These are phyloP conservation scores for Poecilia gillii DNA, from an alignment of 2,797 vertebrate genomes.

Conservation along the genomic window DNA sequence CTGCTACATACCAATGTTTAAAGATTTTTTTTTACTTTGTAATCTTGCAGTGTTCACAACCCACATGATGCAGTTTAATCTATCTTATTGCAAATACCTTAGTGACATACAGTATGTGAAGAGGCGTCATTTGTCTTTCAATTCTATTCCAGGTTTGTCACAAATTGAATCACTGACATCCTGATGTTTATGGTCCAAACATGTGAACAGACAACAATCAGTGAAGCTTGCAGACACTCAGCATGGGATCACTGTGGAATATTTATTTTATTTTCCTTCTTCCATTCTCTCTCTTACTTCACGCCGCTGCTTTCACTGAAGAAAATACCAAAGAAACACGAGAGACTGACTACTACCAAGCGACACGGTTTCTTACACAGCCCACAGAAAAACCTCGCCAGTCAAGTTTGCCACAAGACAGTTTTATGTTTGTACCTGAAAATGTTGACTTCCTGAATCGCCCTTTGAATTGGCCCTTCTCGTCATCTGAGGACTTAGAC, in stretches of 20 bases:
- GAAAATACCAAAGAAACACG: conserved; percentile 40
- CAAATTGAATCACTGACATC: conserved; percentile 29
- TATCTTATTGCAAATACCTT: conserved; percentile 10
- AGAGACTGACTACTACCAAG: conserved; percentile 30
- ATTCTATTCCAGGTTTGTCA: conserved; percentile 46
- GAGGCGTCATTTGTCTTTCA: conserved; percentile 10
- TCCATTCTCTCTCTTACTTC: conserved; percentile 44
- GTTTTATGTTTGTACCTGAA: conserved; percentile 34
- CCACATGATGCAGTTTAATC: conserved; percentile 3
- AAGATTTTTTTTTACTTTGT: conserved; percentile 2
- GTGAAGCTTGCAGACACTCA: conserved; percentile 42
- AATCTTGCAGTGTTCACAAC: conserved; percentile 1
- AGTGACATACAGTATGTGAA: neutral
- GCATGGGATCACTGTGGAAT: conserved; percentile 68
- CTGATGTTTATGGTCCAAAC: conserved; percentile 37
- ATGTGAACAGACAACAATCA: conserved; percentile 48
- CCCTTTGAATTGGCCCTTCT: conserved; percentile 50
- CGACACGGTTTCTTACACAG: conserved; percentile 13
- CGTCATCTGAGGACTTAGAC: conserved; percentile 49
- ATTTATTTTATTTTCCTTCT: conserved; percentile 61
- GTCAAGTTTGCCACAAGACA: conserved; percentile 18
- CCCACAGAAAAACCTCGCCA: conserved; percentile 32
- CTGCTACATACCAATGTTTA: conserved; percentile 2
- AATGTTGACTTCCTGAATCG: conserved; percentile 44
- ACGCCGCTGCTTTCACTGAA: conserved; percentile 32